Conservation (phyloP, 2,888 invertebrate species). For the Heteropelma amictum region DNA sequence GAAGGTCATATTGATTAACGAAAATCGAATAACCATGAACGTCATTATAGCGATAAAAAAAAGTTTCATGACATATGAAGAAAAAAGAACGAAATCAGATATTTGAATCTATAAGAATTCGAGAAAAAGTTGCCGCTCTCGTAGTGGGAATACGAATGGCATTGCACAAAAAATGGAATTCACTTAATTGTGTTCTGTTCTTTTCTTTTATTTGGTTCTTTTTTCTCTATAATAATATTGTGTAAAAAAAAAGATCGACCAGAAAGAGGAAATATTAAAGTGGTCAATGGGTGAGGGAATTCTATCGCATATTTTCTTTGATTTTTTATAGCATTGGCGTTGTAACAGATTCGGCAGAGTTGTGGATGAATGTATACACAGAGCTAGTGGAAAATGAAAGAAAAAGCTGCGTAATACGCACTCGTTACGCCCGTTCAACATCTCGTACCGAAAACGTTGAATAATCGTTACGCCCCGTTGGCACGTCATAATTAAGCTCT, state of each 20-base stretch:
- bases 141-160: too few species aligned
- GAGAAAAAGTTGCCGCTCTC: too few species aligned
- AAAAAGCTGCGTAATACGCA: constrained; percentile 48
- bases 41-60: too few species aligned
- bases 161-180: neutral
- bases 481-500: constrained; percentile 41
- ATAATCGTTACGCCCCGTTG: constrained; percentile 42
- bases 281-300: constrained; percentile 31
- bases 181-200: neutral
- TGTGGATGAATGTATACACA: constrained; percentile 11
- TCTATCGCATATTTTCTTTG: constrained; percentile 50
- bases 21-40: too few species aligned
- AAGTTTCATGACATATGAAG: too few species aligned
- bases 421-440: constrained; percentile 44
- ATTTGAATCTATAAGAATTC: too few species aligned
- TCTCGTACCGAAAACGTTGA: constrained; percentile 33
- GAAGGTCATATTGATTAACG: too few species aligned
- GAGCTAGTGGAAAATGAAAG: constrained; percentile 15
- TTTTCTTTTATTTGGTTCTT: too few species aligned
- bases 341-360: constrained; percentile 18
- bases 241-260: constrained; percentile 33
- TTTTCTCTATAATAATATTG: constrained; percentile 29
- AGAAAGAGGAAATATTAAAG: constrained; percentile 42
- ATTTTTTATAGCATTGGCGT: constrained; percentile 28
- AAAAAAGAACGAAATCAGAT: too few species aligned